phyloP scores from a whole-genome alignment of 2,113 vertebrate species.

The Lichenostomus cassidix region DNA sequence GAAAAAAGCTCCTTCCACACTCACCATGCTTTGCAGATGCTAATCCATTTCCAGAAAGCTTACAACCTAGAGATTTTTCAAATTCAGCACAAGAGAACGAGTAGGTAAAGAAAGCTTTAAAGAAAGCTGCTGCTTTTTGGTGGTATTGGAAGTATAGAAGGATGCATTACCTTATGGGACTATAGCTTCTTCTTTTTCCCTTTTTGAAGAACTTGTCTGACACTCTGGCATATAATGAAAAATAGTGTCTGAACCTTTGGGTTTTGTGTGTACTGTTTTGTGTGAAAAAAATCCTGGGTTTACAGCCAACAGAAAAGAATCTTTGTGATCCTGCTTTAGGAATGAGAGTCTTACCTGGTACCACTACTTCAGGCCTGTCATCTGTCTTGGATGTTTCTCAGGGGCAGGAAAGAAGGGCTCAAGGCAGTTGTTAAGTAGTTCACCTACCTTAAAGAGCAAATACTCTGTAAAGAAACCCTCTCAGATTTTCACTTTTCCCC shows the following conservation, averaged over 20 bases:
- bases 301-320: not conserved
- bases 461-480: not conserved
- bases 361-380: not conserved
- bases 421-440: not conserved
- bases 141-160: not conserved
- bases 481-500: not conserved
- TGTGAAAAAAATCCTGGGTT: not conserved
- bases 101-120: not conserved
- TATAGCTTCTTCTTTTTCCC: not conserved
- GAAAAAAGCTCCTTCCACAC: not conserved
- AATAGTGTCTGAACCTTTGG: not conserved
- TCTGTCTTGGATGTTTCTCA: not conserved
- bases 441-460: not conserved
- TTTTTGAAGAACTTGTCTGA: not conserved
- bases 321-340: not conserved
- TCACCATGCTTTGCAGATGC: not conserved
- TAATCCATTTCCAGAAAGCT: not conserved
- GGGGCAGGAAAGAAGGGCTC: not conserved
- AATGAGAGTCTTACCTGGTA: not conserved
- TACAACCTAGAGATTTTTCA: not conserved
- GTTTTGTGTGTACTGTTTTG: not conserved
- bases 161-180: not conserved
- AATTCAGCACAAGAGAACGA: not conserved
- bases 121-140: not conserved
- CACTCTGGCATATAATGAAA: not conserved